phyloP scores from a whole-genome alignment of 2,113 vertebrate species.

The Spizaetus ornatus region DNA sequence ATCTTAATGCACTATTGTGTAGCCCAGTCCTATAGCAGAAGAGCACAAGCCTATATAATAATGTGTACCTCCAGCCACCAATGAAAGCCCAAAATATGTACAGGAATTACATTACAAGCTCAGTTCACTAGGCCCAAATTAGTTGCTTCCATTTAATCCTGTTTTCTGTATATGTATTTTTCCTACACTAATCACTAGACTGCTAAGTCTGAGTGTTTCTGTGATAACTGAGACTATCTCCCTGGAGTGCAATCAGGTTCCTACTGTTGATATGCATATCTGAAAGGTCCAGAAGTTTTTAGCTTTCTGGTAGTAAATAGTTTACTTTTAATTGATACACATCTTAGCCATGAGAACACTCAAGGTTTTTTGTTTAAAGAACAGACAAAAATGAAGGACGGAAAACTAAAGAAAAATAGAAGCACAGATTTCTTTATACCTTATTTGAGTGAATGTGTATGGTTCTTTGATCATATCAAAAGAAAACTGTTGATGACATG shows the following conservation, averaged over 20 bases:
- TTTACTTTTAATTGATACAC: constrained; percentile 24
- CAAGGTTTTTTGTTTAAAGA: not conserved
- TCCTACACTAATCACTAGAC: not conserved
- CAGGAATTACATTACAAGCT: not conserved
- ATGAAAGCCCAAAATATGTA: not conserved
- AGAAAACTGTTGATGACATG: constrained; percentile 57
- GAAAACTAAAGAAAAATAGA: constrained; percentile 21
- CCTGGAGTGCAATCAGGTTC: not conserved
- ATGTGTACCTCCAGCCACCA: not conserved
- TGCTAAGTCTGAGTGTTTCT: not conserved
- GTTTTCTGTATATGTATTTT: not conserved
- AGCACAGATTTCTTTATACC: constrained; percentile 61
- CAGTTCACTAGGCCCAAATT: not conserved
- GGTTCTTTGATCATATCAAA: constrained; percentile 53
- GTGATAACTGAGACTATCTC: not conserved
- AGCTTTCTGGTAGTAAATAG: not conserved
- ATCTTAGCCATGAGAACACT: not conserved
- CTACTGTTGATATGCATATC: not conserved
- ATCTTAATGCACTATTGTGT: not conserved
- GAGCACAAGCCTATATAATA: not conserved
- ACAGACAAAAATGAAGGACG: not conserved
- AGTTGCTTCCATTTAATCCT: not conserved
- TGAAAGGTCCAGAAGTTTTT: not conserved
- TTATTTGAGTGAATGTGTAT: constrained; percentile 53
- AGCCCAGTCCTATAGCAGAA: not conserved